These are phyloP conservation scores for Ciconia stormi DNA, from an alignment of 2,113 vertebrate genomes.

Conservation along the genomic window DNA sequence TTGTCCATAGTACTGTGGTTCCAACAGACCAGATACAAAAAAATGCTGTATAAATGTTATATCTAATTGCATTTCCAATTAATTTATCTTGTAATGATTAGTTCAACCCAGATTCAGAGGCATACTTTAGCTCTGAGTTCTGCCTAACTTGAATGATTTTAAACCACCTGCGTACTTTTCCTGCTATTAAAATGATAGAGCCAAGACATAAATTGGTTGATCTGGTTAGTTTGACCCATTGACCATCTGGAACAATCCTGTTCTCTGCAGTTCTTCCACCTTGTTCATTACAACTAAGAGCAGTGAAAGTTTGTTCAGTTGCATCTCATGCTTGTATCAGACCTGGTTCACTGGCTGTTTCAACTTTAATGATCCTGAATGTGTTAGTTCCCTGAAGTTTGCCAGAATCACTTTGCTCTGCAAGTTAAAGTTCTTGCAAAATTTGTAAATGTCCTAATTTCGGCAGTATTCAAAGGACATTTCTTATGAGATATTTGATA, in stretches of 20 bases:
- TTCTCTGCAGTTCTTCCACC: too few relatives aligned
- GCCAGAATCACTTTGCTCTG: neutral
- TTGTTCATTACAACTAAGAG: neutral
- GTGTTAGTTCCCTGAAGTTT: neutral
- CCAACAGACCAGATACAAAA: neutral
- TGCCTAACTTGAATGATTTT: neutral
- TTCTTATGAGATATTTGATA: neutral
- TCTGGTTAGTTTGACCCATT: neutral
- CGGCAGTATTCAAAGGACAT: neutral
- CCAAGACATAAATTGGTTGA: neutral
- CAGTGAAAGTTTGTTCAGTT: neutral
- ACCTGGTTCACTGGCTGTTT: fast-evolving
- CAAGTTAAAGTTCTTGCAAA: neutral
- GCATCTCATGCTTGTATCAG: neutral
- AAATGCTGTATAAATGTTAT: neutral
- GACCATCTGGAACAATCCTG: neutral
- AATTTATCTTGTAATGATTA: neutral
- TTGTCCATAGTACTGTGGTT: neutral
- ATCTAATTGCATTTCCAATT: neutral
- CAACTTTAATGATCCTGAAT: neutral
- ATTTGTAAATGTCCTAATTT: neutral
- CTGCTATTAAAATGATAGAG: neutral
- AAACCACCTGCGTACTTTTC: neutral
- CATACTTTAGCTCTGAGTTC: neutral
- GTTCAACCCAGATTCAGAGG: neutral